Evolutionary conservation across 2,113 vertebrate genomes (phyloP).

Genomic region (Sorex araneus): DNA sequence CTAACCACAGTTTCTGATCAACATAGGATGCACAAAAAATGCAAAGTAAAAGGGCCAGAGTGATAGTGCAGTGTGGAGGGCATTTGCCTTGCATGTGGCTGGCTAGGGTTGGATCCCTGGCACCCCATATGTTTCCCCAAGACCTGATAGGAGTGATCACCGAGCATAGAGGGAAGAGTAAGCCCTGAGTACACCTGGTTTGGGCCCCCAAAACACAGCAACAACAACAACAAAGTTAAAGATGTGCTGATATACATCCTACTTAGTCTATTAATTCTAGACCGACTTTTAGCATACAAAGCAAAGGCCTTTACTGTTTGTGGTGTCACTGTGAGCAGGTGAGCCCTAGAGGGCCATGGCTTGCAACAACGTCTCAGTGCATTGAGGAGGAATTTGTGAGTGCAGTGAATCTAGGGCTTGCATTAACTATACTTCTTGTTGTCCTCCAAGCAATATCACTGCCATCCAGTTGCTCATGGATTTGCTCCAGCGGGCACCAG

Average conservation of each 20-base stretch:
- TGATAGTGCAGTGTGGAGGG: not conserved
- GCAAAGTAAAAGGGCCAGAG: not conserved
- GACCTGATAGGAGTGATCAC: too few relatives aligned
- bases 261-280: slow-evolving; percentile 2
- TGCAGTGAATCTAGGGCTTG: not conserved
- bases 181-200: too few relatives aligned
- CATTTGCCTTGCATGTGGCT: too few relatives aligned
- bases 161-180: too few relatives aligned
- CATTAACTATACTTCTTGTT: not conserved
- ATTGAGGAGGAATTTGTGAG: not conserved
- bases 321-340: not conserved
- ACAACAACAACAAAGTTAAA: not conserved
- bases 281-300: not conserved
- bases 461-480: too few relatives aligned
- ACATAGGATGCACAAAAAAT: not conserved
- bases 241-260: not conserved
- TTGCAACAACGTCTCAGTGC: not conserved
- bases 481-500: too few relatives aligned
- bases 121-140: too few relatives aligned
- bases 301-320: not conserved
- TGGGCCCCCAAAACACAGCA: too few relatives aligned
- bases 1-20: slow-evolving; percentile 17
- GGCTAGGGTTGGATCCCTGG: too few relatives aligned
- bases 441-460: not conserved
- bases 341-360: not conserved